Evolutionary conservation across 2,888 invertebrate genomes (phyloP), one percentile per base, ranked within the genome.

Genomic region (Macaria notata): DNA sequence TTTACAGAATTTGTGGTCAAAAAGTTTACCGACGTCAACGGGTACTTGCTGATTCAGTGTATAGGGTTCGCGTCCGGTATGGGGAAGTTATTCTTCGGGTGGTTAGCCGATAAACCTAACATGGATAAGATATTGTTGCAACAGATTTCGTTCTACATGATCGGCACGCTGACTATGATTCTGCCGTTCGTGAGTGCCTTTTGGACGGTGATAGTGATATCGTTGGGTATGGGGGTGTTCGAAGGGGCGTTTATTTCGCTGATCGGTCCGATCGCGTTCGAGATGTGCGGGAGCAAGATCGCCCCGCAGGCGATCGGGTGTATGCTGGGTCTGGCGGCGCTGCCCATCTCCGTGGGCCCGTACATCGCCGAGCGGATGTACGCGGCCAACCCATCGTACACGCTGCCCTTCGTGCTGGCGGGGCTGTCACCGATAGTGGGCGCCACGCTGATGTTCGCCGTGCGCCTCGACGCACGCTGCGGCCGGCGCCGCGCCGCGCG

Each of bases 271-370:
- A 97, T 98, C 66, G 98, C 98, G 1, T 96, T 97, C 76, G 96
- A 98, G 78, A 92, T 98, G 58, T 97, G 97, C 68, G 98, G 98
- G 0, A 93, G 93, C 43, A 77, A 79, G 7, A 95, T 95, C 31
- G 98, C 98, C 0, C 95, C 97, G 0, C 98, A 98, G 82, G 98
- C 97, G 0, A 97, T 98, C 69, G 98, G 98, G 0, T 98, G 96
- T 74, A 92, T 98, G 70, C 88, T 98, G 47, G 98, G 98, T 2
- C 86, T 98, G 60, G 96, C 97, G 63, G 96, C 98, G 3, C 84
- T 96, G 56, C 98, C 98, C 0, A 81, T 98, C 62, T 97, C 97
- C 0, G 83, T 96, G 39, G 98, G 98, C 0, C 98, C 98, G 0
- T 96, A 96, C 4, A 92, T 98, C 51, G 98, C 98, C 38, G 98